Percentiles rank a stretch among this genome's conserved stretches.
These are phyloP conservation scores for Eurystomus glaucurus DNA, from an alignment of 2,797 vertebrate genomes.

Conservation along the genomic window DNA sequence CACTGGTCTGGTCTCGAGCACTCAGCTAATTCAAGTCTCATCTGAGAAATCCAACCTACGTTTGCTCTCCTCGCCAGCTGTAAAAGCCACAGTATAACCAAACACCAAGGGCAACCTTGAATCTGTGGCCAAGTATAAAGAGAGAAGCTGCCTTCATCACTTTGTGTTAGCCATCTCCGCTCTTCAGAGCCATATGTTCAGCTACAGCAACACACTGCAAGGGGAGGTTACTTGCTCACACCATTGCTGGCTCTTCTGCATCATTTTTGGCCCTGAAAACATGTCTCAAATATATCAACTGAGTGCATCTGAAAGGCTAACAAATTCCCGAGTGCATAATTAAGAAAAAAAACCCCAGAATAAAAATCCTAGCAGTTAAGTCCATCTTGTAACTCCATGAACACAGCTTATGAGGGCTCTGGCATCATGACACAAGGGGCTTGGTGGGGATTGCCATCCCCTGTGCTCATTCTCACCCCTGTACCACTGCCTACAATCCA, in stretches of 20 bases:
- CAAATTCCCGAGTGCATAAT: not conserved
- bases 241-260: not conserved
- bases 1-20: not conserved
- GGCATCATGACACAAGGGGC: not conserved
- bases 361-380: not conserved
- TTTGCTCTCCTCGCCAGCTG: not conserved
- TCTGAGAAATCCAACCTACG: not conserved
- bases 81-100: not conserved
- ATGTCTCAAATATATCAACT: not conserved
- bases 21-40: not conserved
- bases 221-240: not conserved
- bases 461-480: not conserved
- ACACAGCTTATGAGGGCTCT: rapidly evolving
- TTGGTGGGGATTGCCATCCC: not conserved
- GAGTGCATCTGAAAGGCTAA: not conserved
- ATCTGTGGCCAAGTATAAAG: not conserved
- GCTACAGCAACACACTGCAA: not conserved
- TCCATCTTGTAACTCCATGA: not conserved
- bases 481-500: not conserved
- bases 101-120: not conserved
- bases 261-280: not conserved
- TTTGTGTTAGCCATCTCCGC: not conserved
- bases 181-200: not conserved
- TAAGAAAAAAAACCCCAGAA: not conserved
- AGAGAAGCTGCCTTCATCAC: not conserved